Evolutionary conservation across 2,797 vertebrate genomes (phyloP), one percentile per base, ranked within the genome.

Genomic region (Hipposideros larvatus): DNA sequence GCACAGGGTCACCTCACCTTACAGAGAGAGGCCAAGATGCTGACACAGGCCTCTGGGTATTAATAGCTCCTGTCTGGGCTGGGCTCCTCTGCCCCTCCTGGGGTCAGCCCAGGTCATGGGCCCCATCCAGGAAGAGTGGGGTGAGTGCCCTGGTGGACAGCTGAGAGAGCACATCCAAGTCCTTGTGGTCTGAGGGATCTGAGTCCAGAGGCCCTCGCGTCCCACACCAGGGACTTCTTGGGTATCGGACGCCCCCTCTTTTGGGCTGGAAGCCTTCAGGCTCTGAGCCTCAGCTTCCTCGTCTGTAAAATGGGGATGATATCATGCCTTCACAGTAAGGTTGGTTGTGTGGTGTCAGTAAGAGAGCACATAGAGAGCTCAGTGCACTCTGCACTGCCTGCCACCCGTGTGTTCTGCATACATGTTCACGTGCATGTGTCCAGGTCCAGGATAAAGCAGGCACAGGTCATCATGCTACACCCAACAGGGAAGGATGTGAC

Each of bases 41-140:
- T 97, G 97, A 96, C 92, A 66, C 57, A 80, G 19, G 31, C 57
- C 57, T 68, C n/a, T 57, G 82, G 87, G 37, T 97, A 96, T 97
- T 94, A 95, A 97, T 96, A 97, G 80, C 57, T 57, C 11, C 63
- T 28, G 0, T 46, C 68, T 80, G 24, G 63, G 46, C 74, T 26
- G 18, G 85, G 55, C 31, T 80, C 41, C 84, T 93, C 11, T 78
- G 66, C 37, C 37, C 53, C 66, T 34, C 15, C 43, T 53, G 43
- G 87, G 91, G 92, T 48, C 48, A 31, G 59, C 24, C 1, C 1
- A 28, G 84, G 61, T 31, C 80, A 51, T 6, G 34, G 79, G n/a
- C 88, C 79, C 51, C 11, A 21, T 0, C 55, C 15, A 34, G 83
- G 51, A 4, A 87, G 37, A 1, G 48, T 5, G 28, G 16, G 34